Percentiles rank a stretch among this genome's conserved stretches.
These are phyloP conservation scores for Ectemnius cavifrons DNA, from an alignment of 2,888 invertebrate species.

Conservation along the genomic window DNA sequence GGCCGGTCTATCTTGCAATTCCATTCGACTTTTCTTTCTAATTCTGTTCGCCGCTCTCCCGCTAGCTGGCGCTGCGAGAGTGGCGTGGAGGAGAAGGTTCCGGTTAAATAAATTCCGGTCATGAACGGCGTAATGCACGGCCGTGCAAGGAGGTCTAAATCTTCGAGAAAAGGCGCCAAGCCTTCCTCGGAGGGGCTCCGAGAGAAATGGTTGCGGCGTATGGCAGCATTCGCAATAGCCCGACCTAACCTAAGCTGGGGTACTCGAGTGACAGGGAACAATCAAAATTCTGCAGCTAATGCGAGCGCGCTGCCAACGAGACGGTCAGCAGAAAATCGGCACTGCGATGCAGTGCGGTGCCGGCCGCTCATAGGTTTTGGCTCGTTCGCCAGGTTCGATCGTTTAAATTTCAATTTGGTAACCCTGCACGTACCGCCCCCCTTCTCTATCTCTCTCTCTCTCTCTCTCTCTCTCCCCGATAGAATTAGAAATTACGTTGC, in stretches of 20 bases:
- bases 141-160: constrained; percentile 66
- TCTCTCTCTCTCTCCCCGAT: too few species aligned
- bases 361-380: too few species aligned
- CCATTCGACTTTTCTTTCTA: constrained; percentile 24
- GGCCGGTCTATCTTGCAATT: constrained; percentile 35
- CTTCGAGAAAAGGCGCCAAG: constrained; percentile 50
- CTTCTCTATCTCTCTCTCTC: too few species aligned
- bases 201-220: not conserved
- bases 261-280: constrained; percentile 43
- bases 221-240: not conserved
- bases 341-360: too few species aligned
- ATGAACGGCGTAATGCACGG: constrained; percentile 69
- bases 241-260: not conserved
- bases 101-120: constrained; percentile 72
- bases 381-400: too few species aligned
- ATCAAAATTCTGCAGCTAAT: constrained; percentile 47
- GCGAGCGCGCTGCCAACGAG: constrained; percentile 49
- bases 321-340: constrained; percentile 32
- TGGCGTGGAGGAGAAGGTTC: constrained; percentile 2
- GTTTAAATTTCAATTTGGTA: too few species aligned
- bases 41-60: constrained; percentile 28
- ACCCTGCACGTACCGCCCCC: too few species aligned
- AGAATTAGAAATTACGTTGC: too few species aligned
- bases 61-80: not conserved
- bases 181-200: not conserved